Base-by-base conservation (phyloP, 2,113 vertebrate genomes). In the Mola mola region DNA sequence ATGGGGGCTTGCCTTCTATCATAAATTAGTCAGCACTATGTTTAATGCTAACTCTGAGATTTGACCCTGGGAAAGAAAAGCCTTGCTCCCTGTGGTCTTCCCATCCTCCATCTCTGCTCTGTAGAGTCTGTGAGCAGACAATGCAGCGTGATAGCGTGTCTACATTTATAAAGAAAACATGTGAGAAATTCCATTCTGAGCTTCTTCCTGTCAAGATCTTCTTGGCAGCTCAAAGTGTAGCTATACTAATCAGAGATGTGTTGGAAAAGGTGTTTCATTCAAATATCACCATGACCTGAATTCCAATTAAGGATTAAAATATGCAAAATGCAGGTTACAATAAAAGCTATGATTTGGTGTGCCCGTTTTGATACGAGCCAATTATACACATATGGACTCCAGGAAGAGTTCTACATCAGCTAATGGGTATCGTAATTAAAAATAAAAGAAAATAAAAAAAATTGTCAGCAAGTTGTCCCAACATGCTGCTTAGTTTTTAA, bases 221-320 rank as follows among this genome's bases (percentile, higher is more conserved):
- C 42, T 40, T 49, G 42, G 72, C 37, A 34, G 66, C 59, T 60
- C 19, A 8, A 13, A 20, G 22, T 16, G 34, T 60, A 22, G 17
- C 41, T 44, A n/a, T n/a, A 40, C 25, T 43, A 26, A 67, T 36
- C 20, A 51, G 19, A 17, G 8, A 8, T 19, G 49, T 48, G 10
- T 31, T 57, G 47, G 31, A 36, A 48, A 46, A 69, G 59, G 28
- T 37, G 42, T 59, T 56, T 50, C 15, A 65, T 64, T 65, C 47
- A 51, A 53, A 51, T 10, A 19, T 33, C 8, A 4, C 22, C 59
- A 38, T 43, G 33, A 33, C 29, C 37, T 22, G 41, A 59, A 64
- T 53, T 53, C 31, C 52, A 64, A 19, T 5, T n/a, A 74, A 17
- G 57, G 29, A 49, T 65, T 71, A 16, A 62, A 67, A 59, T 63